Percentiles rank a stretch among this genome's conserved stretches.
These are phyloP conservation scores for Rattus norvegicus DNA, from an alignment of 2,113 vertebrate species.

Conservation along the genomic window DNA sequence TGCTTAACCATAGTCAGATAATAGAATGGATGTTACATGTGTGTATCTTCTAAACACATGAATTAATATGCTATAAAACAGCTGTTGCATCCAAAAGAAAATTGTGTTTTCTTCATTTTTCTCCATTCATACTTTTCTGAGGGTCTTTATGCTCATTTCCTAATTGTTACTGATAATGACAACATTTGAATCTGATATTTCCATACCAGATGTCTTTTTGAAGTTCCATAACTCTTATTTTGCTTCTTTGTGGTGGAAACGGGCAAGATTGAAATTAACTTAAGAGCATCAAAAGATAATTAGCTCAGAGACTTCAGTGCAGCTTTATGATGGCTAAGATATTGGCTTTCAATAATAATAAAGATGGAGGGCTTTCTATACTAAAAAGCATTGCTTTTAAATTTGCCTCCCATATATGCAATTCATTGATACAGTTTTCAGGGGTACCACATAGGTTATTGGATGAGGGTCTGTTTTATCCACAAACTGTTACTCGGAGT, in stretches of 20 bases:
- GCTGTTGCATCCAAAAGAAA: background rate
- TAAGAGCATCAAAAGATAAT: slow-evolving; percentile 35
- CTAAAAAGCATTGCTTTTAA: slow-evolving; percentile 21
- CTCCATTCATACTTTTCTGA: background rate
- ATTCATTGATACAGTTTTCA: background rate
- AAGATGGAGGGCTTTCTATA: slow-evolving; percentile 4
- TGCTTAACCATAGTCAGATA: background rate
- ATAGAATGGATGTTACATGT: background rate
- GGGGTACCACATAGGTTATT: background rate
- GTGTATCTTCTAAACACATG: background rate
- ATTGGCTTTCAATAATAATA: slow-evolving; percentile 14
- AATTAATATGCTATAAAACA: background rate
- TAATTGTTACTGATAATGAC: background rate
- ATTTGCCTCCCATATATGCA: background rate
- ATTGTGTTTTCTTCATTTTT: background rate
- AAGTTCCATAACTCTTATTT: slow-evolving; percentile 5
- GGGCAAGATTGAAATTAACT: slow-evolving; percentile 19
- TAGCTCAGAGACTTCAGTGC: slow-evolving; percentile 15
- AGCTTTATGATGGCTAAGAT: slow-evolving; percentile 49
- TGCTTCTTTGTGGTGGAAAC: slow-evolving; percentile 12
- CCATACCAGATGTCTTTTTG: background rate
- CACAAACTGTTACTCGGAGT: background rate
- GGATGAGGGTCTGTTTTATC: background rate
- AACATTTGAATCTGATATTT: background rate
- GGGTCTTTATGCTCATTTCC: background rate